Evolutionary conservation across 2,113 vertebrate species (phyloP), one percentile per base, ranked within the genome.

Genomic region (Quiscalus mexicanus): DNA sequence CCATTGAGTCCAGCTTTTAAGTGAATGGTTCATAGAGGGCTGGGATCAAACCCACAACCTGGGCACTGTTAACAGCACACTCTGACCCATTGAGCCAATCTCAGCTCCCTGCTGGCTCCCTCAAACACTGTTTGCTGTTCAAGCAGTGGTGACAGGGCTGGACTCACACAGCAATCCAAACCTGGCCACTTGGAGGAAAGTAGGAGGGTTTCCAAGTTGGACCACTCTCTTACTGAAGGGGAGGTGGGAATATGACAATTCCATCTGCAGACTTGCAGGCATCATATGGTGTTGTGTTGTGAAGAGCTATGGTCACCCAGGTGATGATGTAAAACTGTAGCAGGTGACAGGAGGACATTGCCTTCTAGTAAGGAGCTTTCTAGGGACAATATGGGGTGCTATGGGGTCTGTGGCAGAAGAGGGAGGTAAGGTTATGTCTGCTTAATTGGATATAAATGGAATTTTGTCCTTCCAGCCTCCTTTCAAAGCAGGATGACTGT

Each of bases 1-100:
- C 19, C 4, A 7, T 7, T 0, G 3, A 18, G 7, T 44, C 33
- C 37, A 18, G 0, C 33, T 52, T 30, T 27, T 49, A 49, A 49
- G 23, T 49, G 12, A 50, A 11, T 58, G 62, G 31, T 25, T 44
- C 35, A 2, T 10, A 15, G 27, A 33, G 27, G 11, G 22, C 27
- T 27, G 37, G 31, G 53, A 31, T 50, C 52, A 50, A 35, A 50
- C 37, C 31, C 31, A 17, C 62, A 35, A 0, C 17, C 31, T 11
- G 20, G 20, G 35, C 52, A 31, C 42, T 42, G 0, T 58, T 30
- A 17, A 17, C 15, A 11, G 44, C 35, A 16, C 4, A 1, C 42
- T 28, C 20, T 42, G 35, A 30, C 24, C 41, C 20, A 6, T 19
- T 4, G 25, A 30, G 31, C 44, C 44, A 20, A 1, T 17, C 42